These are phyloP conservation scores for Tinea semifulvella DNA, from an alignment of 2,888 invertebrate genomes.

Conservation along the genomic window DNA sequence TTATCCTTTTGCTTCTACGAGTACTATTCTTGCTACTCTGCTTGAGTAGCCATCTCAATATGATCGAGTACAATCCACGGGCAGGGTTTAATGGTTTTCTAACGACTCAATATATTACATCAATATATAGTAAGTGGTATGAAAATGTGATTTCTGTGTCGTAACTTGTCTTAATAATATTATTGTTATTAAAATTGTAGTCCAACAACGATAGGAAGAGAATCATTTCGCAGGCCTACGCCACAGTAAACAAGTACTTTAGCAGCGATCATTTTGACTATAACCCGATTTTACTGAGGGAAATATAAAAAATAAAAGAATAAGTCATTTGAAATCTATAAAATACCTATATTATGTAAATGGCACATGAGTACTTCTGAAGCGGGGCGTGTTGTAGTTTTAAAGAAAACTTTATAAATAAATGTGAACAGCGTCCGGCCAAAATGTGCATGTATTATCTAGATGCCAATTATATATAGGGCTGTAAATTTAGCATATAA, in stretches of 20 bases:
- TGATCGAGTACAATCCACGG: neutral
- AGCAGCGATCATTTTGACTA: too few relatives aligned
- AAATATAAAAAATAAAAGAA: too few relatives aligned
- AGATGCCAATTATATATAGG: conserved; percentile 1
- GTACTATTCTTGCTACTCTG: neutral
- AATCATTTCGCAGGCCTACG: too few relatives aligned
- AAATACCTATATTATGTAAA: too few relatives aligned
- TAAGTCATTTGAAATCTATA: too few relatives aligned
- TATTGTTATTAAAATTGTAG: neutral
- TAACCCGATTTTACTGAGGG: too few relatives aligned
- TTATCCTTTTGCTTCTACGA: neutral
- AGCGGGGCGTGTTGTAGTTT: too few relatives aligned
- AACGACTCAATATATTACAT: neutral
- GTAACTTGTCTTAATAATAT: conserved; percentile 20
- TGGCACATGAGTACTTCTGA: too few relatives aligned
- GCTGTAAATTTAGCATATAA: conserved; percentile 9
- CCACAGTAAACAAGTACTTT: too few relatives aligned
- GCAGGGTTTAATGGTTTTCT: neutral
- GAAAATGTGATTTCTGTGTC: conserved; percentile 6
- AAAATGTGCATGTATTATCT: conserved; percentile 39
- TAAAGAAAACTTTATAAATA: conserved; percentile 39
- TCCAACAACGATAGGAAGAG: neutral
- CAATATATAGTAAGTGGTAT: conserved; percentile 3
- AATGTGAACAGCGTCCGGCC: conserved; percentile 56
- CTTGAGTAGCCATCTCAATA: neutral